Percentiles rank a stretch among this genome's conserved stretches.
Evolutionary conservation across 2,113 vertebrate species (phyloP).

Genomic region (Cnemophilus loriae): DNA sequence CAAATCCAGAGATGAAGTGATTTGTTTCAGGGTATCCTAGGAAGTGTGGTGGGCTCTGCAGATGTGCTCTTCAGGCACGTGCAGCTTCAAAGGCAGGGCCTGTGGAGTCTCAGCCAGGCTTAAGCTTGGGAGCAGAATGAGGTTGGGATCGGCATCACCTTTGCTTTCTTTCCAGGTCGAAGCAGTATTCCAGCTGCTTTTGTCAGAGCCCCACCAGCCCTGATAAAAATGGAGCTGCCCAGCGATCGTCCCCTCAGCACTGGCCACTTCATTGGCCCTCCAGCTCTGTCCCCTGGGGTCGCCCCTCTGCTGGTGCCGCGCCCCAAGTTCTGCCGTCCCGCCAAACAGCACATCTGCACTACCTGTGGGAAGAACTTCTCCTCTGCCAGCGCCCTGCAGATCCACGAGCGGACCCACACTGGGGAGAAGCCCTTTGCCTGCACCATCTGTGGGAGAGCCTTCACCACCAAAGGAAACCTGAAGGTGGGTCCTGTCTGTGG

Average conservation of each 20-base stretch:
- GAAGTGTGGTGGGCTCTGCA: neutral
- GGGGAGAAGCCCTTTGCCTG: slow-evolving; percentile 97
- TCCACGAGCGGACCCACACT: slow-evolving; percentile 94
- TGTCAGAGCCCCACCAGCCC: slow-evolving; percentile 82
- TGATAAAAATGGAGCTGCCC: slow-evolving; percentile 89
- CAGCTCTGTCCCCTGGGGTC: slow-evolving; percentile 77
- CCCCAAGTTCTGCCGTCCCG: slow-evolving; percentile 78
- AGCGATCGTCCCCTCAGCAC: slow-evolving; percentile 77
- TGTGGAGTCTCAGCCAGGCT: neutral
- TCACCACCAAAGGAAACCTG: slow-evolving; percentile 96
- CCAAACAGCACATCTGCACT: slow-evolving; percentile 90
- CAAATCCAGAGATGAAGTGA: neutral
- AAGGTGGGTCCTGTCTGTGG: slow-evolving; percentile 74
- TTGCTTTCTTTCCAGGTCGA: slow-evolving; percentile 71
- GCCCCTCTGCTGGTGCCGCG: slow-evolving; percentile 72
- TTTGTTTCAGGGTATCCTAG: neutral
- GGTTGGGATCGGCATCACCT: neutral
- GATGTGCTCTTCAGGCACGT: rapidly evolving
- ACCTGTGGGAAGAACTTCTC: slow-evolving; percentile 94
- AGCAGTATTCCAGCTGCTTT: slow-evolving; percentile 73
- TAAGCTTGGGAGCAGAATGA: neutral
- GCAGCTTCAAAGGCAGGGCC: neutral
- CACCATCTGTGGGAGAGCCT: slow-evolving; percentile 91
- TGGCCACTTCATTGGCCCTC: slow-evolving; percentile 78
- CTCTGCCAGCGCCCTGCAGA: slow-evolving; percentile 94